phyloP scores from a whole-genome alignment of 37 sponge, comb jelly and placozoan genomes.

The Tethya wilhelma region DNA sequence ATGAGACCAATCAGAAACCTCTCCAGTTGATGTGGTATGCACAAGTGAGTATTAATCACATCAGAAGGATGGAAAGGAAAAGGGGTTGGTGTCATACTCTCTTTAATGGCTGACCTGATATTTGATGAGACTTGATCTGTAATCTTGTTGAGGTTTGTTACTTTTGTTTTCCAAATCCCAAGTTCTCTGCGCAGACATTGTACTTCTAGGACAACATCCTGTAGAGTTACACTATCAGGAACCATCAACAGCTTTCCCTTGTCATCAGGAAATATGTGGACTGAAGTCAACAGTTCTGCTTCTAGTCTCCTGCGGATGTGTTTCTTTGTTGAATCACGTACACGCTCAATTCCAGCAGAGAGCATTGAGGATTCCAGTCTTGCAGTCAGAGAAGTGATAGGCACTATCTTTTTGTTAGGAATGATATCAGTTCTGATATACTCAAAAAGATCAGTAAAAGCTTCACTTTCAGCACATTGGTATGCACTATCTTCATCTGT shows the following conservation, averaged over 20 bases:
- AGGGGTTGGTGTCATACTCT: not conserved
- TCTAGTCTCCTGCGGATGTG: constrained; percentile 4
- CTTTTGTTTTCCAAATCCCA: constrained; percentile 14
- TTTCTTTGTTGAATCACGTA: not conserved
- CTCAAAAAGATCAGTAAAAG: not conserved
- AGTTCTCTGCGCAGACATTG: constrained; percentile 1
- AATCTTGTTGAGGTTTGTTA: constrained; percentile 2
- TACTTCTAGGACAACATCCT: not conserved
- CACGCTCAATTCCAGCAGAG: not conserved
- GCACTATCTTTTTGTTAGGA: not conserved
- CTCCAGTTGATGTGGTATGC: not conserved
- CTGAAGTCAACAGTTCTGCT: not conserved
- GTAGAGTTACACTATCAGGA: not conserved
- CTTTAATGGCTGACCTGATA: not conserved
- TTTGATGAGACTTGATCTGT: constrained; percentile 5
- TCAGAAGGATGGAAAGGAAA: constrained; percentile 5
- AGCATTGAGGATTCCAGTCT: constrained; percentile 1
- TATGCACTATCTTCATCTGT: not conserved
- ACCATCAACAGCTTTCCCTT: constrained; percentile 11
- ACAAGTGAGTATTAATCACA: too few species aligned
- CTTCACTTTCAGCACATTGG: too few species aligned
- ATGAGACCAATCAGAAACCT: not conserved
- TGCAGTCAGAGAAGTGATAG: not conserved
- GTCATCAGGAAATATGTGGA: constrained; percentile 8
- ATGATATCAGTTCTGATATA: not conserved